Evolutionary conservation across 1,140 invertebrate species (phyloP), one percentile per base, ranked within the genome.

Genomic region (Macrosteles quadrilineatus): DNA sequence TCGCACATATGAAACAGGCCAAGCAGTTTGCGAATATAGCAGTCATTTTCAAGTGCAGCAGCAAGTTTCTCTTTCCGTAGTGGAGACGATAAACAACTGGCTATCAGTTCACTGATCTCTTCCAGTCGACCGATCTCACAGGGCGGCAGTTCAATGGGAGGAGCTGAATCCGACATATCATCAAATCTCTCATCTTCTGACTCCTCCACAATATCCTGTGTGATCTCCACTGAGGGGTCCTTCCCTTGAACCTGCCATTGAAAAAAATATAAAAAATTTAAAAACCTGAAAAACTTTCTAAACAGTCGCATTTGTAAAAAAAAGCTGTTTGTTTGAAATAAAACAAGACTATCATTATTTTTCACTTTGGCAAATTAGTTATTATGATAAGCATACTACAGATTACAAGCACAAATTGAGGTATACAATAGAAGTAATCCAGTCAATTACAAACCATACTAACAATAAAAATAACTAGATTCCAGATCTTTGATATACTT

Each of bases 121-220:
- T 97, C 94, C 27, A 99, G 83, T 73, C 93, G 88, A 67, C 89
- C 89, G 40, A 98, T 86, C 83, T 98, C 97, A 85, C 96, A 97
- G 0, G 92, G 89, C 17, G 98, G 98, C 68, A 99, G 81, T 81
- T 97, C 94, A 65, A 97, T 90, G n/a, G 93, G 91, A 62, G 92
- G 93, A 53, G 91, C 92, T 67, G 91, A 90, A 78, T 97, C 96
- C 25, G 94, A 92, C 88, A 97, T 94, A 75, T 98, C 96, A 83
- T 98, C 96, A 80, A 96, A 97, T 23, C 96, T 86, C 77, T 98
- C 97, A 87, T 98, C 97, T 86, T 98, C 97, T 0, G 94, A 96
- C 79, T 99, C 97, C 80, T 98, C 96, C 0, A 98, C 93, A 74
- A 97, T 93, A 74, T 98, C 97, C 82, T 98, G 96, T 21, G 96